Evolutionary conservation across 1,140 invertebrate species (phyloP), one percentile per base, ranked within the genome.

Genomic region (Magallana gigas): DNA sequence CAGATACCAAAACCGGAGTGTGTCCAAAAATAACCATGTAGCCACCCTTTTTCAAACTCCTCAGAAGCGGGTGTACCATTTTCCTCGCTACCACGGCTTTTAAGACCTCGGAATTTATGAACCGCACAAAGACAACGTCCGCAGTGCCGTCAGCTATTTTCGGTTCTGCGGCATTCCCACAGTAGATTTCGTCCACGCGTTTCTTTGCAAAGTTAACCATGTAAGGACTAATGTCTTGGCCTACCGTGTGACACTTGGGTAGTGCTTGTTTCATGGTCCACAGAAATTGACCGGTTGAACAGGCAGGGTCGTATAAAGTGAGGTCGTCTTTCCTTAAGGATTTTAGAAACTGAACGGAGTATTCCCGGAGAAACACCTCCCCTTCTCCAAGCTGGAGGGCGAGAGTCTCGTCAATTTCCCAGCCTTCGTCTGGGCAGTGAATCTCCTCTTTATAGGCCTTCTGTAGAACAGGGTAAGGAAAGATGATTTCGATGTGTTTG

Each of bases 331-430:
- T 87, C 23, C 56, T 71, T 7, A 92, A 88, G 18, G 88, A 84
- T 83, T 89, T 90, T 23, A 92, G 76, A 76, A 89, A 92, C 48
- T 87, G 23, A 8, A 90, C 86, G 1, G 87, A 88, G 80, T 87
- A 92, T 36, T 92, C 85, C 11, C 91, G 88, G 3, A 92, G 64
- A 59, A 85, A 88, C 6, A 92, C 88, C 86, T 92, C 91, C 8
- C 91, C 91, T 36, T 91, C 90, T n/a, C 90, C 91, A 7, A 92
- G 90, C 48, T 91, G 90, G 7, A 91, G 84, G 14, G 91, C 91
- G 11, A 92, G 82, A n/a, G 88, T 88, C 76, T 91, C 91, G 85
- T 91, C 90, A 14, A 92, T 91, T 71, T 92, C 90, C 91, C 91
- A 92, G 12, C 91, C 91, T 57, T 91, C 91, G 12, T 90, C 87